Conservation (phyloP, 1,140 invertebrate species). For the Dufourea novaeangliae region DNA sequence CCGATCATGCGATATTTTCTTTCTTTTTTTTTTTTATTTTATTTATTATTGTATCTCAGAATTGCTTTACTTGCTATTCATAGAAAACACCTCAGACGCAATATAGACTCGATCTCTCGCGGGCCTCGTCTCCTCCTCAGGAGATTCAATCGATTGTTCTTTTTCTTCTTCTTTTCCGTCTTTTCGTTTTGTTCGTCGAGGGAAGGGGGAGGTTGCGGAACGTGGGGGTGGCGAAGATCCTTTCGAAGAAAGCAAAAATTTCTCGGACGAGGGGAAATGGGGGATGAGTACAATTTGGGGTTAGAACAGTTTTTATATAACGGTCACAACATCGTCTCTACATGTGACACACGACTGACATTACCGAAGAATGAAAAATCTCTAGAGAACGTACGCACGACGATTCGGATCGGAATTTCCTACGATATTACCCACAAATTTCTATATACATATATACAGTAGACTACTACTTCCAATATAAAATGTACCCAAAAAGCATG, state of each 20-base stretch:
- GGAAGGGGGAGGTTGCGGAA: background rate
- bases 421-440: too few species aligned
- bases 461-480: too few species aligned
- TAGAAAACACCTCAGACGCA: conserved; percentile 36
- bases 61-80: conserved; percentile 61
- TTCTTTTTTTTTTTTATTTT: too few species aligned
- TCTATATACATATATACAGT: too few species aligned
- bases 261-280: too few species aligned
- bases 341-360: conserved; percentile 25
- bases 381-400: conserved; percentile 19
- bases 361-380: conserved; percentile 13
- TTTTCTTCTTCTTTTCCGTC: background rate
- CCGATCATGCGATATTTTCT: conserved; percentile 58
- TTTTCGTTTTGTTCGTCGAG: background rate
- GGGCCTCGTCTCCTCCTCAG: background rate
- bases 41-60: conserved; percentile 61
- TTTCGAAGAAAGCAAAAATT: conserved; percentile 4
- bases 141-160: background rate
- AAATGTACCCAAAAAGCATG: too few species aligned
- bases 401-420: too few species aligned
- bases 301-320: background rate
- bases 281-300: background rate
- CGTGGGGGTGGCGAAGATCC: background rate
- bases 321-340: conserved; percentile 7
- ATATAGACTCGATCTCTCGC: background rate